phyloP scores from a whole-genome alignment of 2,888 invertebrate genomes.

The Xestia c-nigrum region DNA sequence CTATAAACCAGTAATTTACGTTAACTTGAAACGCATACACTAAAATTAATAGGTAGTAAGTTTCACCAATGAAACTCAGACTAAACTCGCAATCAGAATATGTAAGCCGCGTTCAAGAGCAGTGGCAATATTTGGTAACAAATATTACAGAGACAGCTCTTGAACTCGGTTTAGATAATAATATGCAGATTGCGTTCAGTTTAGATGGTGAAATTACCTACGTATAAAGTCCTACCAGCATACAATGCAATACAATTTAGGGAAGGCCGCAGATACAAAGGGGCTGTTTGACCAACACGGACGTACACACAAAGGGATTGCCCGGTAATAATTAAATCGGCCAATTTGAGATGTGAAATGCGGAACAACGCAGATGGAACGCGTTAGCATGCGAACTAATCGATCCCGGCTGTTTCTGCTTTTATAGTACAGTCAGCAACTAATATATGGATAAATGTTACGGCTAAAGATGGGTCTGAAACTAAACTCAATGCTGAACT shows the following conservation, averaged over 20 bases:
- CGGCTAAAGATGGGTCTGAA: neutral
- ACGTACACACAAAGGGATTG: conserved; percentile 43
- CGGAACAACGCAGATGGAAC: conserved; percentile 19
- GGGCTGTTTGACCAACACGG: conserved; percentile 25
- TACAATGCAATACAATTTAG: conserved; percentile 3
- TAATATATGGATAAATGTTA: neutral
- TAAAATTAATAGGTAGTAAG: no score
- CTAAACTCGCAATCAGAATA: neutral
- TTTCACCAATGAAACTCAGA: no score
- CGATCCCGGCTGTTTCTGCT: conserved; percentile 22
- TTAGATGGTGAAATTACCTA: neutral
- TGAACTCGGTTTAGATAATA: neutral
- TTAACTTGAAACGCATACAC: no score
- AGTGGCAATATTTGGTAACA: neutral
- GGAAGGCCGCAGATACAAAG: neutral
- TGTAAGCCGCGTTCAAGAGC: neutral
- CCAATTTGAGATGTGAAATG: conserved; percentile 23
- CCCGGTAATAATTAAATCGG: conserved; percentile 43
- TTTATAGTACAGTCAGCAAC: neutral
- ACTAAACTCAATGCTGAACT: neutral
- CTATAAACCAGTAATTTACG: no score
- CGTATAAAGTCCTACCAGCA: neutral
- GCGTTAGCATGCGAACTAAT: conserved; percentile 8
- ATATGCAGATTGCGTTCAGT: neutral
- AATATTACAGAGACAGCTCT: neutral